Evolutionary conservation across 2,888 invertebrate species (phyloP).

Genomic region (Lordiphosa andalusiaca): DNA sequence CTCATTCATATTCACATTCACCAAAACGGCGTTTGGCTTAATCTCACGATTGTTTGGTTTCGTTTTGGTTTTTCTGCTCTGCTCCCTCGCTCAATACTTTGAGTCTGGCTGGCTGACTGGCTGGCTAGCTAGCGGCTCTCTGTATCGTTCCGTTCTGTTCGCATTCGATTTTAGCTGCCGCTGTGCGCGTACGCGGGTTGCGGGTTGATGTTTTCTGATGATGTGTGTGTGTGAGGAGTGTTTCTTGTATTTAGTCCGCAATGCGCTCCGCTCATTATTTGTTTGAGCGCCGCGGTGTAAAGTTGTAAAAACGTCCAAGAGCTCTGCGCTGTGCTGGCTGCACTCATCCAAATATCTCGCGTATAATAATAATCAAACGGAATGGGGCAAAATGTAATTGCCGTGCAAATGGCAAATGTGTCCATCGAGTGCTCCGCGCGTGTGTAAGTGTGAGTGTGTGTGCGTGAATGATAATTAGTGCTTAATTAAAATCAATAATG

Average conservation of each 20-base stretch:
- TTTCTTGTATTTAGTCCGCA: conserved; percentile 74
- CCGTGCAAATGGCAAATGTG: conserved; percentile 59
- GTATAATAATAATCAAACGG: conserved; percentile 68
- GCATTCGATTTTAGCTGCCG: conserved; percentile 69
- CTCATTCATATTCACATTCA: conserved; percentile 75
- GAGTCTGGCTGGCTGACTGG: conserved; percentile 44
- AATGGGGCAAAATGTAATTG: conserved; percentile 67
- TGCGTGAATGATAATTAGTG: conserved; percentile 70
- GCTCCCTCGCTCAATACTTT: conserved; percentile 62
- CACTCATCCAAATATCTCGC: conserved; percentile 7
- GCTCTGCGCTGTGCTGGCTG: conserved; percentile 27
- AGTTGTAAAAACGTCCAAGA: conserved; percentile 78
- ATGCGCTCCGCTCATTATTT: conserved; percentile 78
- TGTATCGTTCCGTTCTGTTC: conserved; percentile 39
- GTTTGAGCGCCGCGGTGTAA: conserved; percentile 79
- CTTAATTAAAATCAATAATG: conserved; percentile 73
- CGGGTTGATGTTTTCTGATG: conserved; percentile 28
- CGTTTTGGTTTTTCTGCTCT: conserved; percentile 60
- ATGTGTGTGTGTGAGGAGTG: conserved; percentile 63
- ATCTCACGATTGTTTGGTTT: conserved; percentile 75
- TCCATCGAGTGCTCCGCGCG: conserved; percentile 18
- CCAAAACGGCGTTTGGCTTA: conserved; percentile 75
- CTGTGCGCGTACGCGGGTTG: conserved; percentile 59
- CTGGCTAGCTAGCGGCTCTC: conserved; percentile 18
- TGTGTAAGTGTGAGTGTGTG: too few species aligned